Base-by-base conservation (phyloP, 2,113 vertebrate genomes). In the Syngnathus floridae region DNA sequence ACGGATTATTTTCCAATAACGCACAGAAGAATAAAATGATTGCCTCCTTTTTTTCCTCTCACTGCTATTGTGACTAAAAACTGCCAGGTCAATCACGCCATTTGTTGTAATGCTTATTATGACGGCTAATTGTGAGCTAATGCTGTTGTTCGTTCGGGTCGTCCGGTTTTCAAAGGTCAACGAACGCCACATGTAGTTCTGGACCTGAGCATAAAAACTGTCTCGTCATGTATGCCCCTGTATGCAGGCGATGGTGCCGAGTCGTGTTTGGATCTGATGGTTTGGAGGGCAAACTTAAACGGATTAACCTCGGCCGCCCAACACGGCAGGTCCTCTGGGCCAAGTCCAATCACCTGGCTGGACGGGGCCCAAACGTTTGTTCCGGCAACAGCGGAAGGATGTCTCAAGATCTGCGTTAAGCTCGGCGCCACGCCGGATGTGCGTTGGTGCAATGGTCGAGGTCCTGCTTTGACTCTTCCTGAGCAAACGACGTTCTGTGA, bases 241-340 rank as follows among this genome's bases (percentile, higher is more conserved):
- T 31, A 82, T 45, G 21, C 59, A 61, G 59, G 59, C 2, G 11
- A 43, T 22, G 11, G 35, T 26, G 40, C 40, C 4, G 40, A 41
- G 38, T 41, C 59, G 21, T 8, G 26, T 56, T 31, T 19, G 52
- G 64, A 74, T 65, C 64, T 70, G 57, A 68, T 41, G 72, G 64
- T 71, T 31, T 75, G 71, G 60, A 73, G 81, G 73, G 75, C 66
- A 1, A 74, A 86, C 74, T 76, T 82, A 87, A 87, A 87, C 68
- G 73, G 84, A 89, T 90, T 88, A 76, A 40, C 64, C 62, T 70
- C 73, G 72, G 79, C 82, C 75, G 66, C 66, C 49, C 35, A 76
- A 71, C 72, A 67, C 74, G 77, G 69, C 69, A 80, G 38, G 74
- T 82, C 61, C 46, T 73, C 49, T 67, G 62, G 69, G 72, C 70